Percentiles rank a stretch among this genome's conserved stretches.
phyloP scores from a whole-genome alignment of 2,888 invertebrate species.

The Gastrophysa polygoni region DNA sequence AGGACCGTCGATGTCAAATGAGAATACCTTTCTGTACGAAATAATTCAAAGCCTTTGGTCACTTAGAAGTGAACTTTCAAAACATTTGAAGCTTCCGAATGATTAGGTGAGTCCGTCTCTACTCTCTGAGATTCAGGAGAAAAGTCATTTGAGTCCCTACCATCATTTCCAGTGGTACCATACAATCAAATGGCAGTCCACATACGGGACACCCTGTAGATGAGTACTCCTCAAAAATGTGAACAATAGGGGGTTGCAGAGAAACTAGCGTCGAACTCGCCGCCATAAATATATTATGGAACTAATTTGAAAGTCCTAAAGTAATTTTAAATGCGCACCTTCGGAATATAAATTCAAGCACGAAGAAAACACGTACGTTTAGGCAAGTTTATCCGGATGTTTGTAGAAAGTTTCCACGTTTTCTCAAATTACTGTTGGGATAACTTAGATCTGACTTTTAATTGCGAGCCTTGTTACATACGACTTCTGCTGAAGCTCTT shows the following conservation, averaged over 20 bases:
- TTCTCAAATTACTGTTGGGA: conserved; percentile 52
- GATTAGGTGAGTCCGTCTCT: too few species aligned
- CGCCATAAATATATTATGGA: conserved; percentile 50
- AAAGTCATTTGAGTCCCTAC: too few species aligned
- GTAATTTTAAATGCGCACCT: conserved; percentile 51
- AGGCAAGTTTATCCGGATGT: conserved; percentile 51
- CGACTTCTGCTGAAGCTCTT: conserved; percentile 45
- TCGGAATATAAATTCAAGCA: conserved; percentile 49
- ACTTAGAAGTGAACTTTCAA: too few species aligned
- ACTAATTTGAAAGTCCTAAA: conserved; percentile 53
- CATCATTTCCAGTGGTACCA: too few species aligned
- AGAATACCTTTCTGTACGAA: too few species aligned
- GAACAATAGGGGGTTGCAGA: conserved; percentile 8
- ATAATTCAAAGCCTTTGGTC: too few species aligned
- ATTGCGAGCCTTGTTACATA: conserved; percentile 50
- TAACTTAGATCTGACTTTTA: conserved; percentile 51
- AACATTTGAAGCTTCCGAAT: too few species aligned
- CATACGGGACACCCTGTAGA: too few species aligned
- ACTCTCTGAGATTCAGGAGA: too few species aligned
- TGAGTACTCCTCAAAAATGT: too few species aligned
- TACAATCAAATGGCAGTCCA: too few species aligned
- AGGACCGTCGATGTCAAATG: too few species aligned
- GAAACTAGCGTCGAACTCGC: conserved; percentile 33
- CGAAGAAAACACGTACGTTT: conserved; percentile 49
- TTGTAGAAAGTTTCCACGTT: conserved; percentile 53